Evolutionary conservation across 1,140 invertebrate species (phyloP).

Genomic region (Colletes gigas): DNA sequence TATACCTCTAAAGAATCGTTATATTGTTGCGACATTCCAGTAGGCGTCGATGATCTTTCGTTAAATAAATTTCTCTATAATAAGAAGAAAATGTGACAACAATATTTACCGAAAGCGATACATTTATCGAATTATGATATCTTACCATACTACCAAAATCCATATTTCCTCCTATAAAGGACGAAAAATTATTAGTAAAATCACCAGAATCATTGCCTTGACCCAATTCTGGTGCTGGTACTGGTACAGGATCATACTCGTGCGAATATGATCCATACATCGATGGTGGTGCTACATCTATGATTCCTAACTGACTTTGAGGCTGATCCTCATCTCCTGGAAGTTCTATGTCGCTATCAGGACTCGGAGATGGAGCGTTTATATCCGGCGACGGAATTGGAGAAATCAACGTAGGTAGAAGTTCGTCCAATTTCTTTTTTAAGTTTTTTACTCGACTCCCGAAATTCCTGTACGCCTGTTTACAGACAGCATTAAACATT

Average conservation of each 20-base stretch:
- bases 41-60: constrained; percentile 71
- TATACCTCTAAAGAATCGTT: constrained; percentile 75
- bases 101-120: neutral
- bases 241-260: constrained; percentile 75
- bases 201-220: constrained; percentile 68
- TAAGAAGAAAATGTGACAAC: constrained; percentile 4
- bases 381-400: constrained; percentile 89
- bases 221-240: constrained; percentile 70
- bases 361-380: constrained; percentile 92
- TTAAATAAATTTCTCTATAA: constrained; percentile 78
- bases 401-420: constrained; percentile 84
- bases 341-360: constrained; percentile 89
- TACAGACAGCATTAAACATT: constrained; percentile 43
- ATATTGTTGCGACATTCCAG: constrained; percentile 70
- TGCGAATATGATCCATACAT: constrained; percentile 78
- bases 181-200: constrained; percentile 78
- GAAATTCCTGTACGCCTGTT: constrained; percentile 95
- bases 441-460: constrained; percentile 91
- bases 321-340: constrained; percentile 81
- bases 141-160: constrained; percentile 79
- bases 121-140: neutral
- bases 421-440: constrained; percentile 91
- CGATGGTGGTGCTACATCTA: constrained; percentile 76
- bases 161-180: constrained; percentile 79
- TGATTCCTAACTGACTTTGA: constrained; percentile 70